Base-by-base conservation (phyloP, 1,140 invertebrate species). In the Brachystomella parvula region DNA sequence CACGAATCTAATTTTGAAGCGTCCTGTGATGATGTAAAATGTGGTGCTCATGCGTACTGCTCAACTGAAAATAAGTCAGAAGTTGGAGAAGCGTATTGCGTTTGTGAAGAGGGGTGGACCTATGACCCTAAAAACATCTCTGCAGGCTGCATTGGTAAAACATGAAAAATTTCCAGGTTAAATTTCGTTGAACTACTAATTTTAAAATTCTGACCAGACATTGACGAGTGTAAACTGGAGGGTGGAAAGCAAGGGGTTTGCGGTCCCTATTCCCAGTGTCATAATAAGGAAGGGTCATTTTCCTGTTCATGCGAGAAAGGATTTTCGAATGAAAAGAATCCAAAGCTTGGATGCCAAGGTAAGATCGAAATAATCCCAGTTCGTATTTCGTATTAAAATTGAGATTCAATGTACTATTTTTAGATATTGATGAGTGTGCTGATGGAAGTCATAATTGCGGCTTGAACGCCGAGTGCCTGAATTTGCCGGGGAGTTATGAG, bases 81-180 rank as follows among this genome's bases (percentile, higher is more conserved):
- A 19, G 19, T 19, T 39, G 35, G 19, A 39, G 91, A 94, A 77
- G 91, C 90, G 0, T 93, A 91, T 74, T 96, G 92, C 71, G 88
- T 94, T 56, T 96, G 92, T 75, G 89, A 96, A 75, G 88, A 92
- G 61, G 92, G 92, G 0, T 95, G 90, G 89, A 93, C 89, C 0
- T 95, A 90, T 75, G 87, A 94, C 80, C 92, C 92, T 0, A 86
- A 81, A 65, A 89, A 95, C 74, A 89, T 94, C 65, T 82, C 87
- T 0, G 89, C 89, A 44, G 92, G 92, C 64, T 95, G 92, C 76
- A 84, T 92, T 64, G 86, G 86, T 87, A 74, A 78, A n/a, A n/a
- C n/a, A n/a, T n/a, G n/a, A n/a, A n/a, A 78, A 29, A 60, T 9
- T 33, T 60, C 6, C 12, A 6, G 29, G 3, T 39, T 39, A 9